Conservation (phyloP, 1,140 invertebrate species). For the Chironomus striatipennis region DNA sequence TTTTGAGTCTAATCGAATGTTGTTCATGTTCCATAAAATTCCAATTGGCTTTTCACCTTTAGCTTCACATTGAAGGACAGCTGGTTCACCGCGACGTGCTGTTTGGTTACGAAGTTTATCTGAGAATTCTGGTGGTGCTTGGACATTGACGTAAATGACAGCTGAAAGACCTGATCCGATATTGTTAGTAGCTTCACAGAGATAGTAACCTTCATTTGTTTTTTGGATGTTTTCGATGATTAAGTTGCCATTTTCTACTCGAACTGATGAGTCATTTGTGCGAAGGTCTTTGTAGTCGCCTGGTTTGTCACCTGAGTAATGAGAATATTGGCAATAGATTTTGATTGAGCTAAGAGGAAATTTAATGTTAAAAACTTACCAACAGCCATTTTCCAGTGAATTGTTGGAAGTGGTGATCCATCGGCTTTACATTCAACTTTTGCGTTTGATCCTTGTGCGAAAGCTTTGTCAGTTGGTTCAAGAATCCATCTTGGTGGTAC, state of each 20-base stretch:
- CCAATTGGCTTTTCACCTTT: slow-evolving; percentile 93
- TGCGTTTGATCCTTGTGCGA: slow-evolving; percentile 86
- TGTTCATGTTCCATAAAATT: slow-evolving; percentile 93
- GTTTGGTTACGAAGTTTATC: slow-evolving; percentile 86
- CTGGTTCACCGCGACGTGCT: slow-evolving; percentile 78
- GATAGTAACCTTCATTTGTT: slow-evolving; percentile 86
- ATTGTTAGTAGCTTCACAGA: slow-evolving; percentile 92
- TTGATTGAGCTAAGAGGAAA: background rate
- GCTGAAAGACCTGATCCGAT: slow-evolving; percentile 90
- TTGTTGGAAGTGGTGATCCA: slow-evolving; percentile 86
- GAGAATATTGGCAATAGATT: too few relatives aligned
- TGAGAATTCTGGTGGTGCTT: slow-evolving; percentile 90
- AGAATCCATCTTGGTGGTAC: slow-evolving; percentile 95
- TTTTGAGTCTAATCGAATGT: slow-evolving; percentile 80
- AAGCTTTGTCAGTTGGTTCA: slow-evolving; percentile 90
- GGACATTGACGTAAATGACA: slow-evolving; percentile 85
- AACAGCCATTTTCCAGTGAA: slow-evolving; percentile 92
- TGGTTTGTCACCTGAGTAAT: slow-evolving; percentile 81
- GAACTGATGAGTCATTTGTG: slow-evolving; percentile 77
- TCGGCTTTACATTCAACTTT: slow-evolving; percentile 92
- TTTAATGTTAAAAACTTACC: slow-evolving; percentile 47
- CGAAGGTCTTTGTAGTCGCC: slow-evolving; percentile 89
- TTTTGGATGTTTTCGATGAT: slow-evolving; percentile 84
- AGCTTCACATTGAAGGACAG: slow-evolving; percentile 90
- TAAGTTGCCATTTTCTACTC: slow-evolving; percentile 84